Evolutionary conservation across 2,113 vertebrate species (phyloP).

Genomic region (Takifugu bimaculatus): DNA sequence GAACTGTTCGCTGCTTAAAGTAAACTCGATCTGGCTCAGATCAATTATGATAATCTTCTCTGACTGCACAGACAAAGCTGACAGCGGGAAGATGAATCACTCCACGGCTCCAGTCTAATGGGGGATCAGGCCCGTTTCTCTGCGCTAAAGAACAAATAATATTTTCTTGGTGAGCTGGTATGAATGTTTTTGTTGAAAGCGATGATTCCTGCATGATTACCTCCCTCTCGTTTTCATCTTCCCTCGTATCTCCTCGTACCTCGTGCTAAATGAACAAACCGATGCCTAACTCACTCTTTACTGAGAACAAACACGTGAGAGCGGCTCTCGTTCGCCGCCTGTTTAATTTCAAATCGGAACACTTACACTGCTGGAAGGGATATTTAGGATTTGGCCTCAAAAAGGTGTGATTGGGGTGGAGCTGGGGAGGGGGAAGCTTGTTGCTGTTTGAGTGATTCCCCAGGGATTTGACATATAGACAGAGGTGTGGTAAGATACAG

Average conservation of each 20-base stretch:
- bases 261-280: conserved; percentile 23
- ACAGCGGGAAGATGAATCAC: conserved; percentile 17
- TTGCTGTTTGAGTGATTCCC: conserved; percentile 30
- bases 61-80: conserved; percentile 13
- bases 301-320: neutral
- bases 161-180: conserved; percentile 25
- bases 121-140: conserved; percentile 38
- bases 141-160: conserved; percentile 35
- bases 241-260: conserved; percentile 25
- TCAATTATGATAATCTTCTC: conserved; percentile 21
- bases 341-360: conserved; percentile 37
- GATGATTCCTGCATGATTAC: conserved; percentile 31
- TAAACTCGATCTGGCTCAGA: neutral
- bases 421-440: conserved; percentile 14
- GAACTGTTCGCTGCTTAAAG: neutral
- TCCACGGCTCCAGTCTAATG: conserved; percentile 17
- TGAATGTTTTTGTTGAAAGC: conserved; percentile 43
- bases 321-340: neutral
- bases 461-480: conserved; percentile 37
- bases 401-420: conserved; percentile 24
- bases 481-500: conserved; percentile 42
- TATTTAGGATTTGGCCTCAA: conserved; percentile 35
- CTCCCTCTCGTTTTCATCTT: conserved; percentile 1
- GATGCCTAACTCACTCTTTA: conserved; percentile 10
- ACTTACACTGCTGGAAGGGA: conserved; percentile 19